Evolutionary conservation across 2,888 invertebrate species (phyloP).

Genomic region (Arctia plantaginis): DNA sequence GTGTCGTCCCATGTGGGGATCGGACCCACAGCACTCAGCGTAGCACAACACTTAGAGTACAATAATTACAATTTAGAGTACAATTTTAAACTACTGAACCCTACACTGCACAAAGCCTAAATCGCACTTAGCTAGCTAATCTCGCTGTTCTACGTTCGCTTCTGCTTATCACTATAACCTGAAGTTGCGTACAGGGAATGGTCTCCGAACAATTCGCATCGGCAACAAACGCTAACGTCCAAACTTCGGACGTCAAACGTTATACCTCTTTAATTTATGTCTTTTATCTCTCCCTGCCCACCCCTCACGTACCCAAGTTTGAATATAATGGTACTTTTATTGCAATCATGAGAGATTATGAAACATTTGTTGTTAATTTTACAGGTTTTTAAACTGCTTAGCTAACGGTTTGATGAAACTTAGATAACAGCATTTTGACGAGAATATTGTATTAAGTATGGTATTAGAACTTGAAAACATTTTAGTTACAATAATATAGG

Average conservation of each 20-base stretch:
- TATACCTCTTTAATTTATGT: constrained; percentile 66
- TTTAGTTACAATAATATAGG: too few species aligned
- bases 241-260: constrained; percentile 68
- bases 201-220: constrained; percentile 56
- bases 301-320: constrained; percentile 43
- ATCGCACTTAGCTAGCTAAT: too few species aligned
- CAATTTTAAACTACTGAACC: too few species aligned
- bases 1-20: too few species aligned
- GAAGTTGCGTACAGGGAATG: constrained; percentile 52
- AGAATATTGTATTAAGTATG: background rate
- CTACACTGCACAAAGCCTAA: background rate
- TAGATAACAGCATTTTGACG: background rate
- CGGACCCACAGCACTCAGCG: too few species aligned
- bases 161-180: constrained; percentile 17
- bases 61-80: too few species aligned
- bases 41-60: too few species aligned
- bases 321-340: constrained; percentile 40
- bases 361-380: constrained; percentile 40
- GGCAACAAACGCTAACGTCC: constrained; percentile 62
- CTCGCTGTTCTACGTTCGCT: background rate
- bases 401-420: background rate
- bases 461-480: too few species aligned
- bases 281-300: constrained; percentile 63
- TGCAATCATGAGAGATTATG: constrained; percentile 38
- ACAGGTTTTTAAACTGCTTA: constrained; percentile 13